Evolutionary conservation across 1,140 invertebrate species (phyloP).

Genomic region (Euura lappo): DNA sequence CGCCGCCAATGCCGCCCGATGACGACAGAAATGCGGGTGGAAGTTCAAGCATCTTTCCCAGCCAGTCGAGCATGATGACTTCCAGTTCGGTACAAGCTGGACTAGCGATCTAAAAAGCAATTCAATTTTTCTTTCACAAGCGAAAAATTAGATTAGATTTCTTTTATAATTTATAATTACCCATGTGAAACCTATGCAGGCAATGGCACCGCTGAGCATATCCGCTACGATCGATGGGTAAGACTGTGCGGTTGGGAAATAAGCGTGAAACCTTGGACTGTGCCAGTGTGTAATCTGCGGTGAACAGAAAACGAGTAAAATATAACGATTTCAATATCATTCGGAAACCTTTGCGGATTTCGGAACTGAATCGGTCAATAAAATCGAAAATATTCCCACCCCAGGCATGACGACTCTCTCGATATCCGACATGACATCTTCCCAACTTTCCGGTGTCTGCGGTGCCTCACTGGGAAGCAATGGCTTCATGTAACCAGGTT

Average conservation of each 20-base stretch:
- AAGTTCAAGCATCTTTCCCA: conserved; percentile 92
- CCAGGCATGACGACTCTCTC: conserved; percentile 97
- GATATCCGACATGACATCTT: conserved; percentile 88
- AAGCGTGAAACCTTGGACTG: conserved; percentile 96
- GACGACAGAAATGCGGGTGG: conserved; percentile 87
- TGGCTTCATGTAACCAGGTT: conserved; percentile 84
- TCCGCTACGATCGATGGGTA: conserved; percentile 94
- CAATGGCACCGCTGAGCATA: conserved; percentile 93
- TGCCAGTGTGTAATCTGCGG: conserved; percentile 93
- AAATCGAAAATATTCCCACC: conserved; percentile 52
- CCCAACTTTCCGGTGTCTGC: conserved; percentile 82
- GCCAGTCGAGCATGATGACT: conserved; percentile 96
- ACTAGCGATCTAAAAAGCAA: conserved; percentile 79
- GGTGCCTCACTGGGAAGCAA: conserved; percentile 85
- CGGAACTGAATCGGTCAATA: no score
- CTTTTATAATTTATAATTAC: conserved; percentile 56
- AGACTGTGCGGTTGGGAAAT: conserved; percentile 96
- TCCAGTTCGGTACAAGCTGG: conserved; percentile 98
- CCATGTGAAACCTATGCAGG: conserved; percentile 89
- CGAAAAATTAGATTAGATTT: conserved; percentile 20
- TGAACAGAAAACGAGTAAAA: not conserved
- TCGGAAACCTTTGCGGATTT: not conserved
- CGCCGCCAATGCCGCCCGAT: conserved; percentile 84
- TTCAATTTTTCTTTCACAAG: conserved; percentile 36
- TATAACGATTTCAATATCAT: not conserved